These are phyloP conservation scores for Apamea crenata DNA, from an alignment of 2,888 invertebrate species.

Conservation along the genomic window DNA sequence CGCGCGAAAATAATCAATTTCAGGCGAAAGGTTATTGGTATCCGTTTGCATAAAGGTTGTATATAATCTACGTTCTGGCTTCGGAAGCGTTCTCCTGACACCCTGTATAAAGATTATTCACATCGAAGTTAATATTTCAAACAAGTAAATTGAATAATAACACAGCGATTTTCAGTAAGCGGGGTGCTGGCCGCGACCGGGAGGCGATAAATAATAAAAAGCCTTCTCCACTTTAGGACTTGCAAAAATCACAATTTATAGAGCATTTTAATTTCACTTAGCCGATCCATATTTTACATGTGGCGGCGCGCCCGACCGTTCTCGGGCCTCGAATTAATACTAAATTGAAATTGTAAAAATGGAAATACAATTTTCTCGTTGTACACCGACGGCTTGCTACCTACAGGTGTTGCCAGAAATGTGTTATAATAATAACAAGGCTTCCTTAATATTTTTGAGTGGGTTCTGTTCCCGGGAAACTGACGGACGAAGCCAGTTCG, in stretches of 20 bases:
- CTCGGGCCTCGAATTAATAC: constrained; percentile 89
- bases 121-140: constrained; percentile 84
- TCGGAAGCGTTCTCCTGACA: too few relatives aligned
- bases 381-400: constrained; percentile 79
- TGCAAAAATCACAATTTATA: constrained; percentile 91
- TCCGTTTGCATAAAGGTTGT: too few relatives aligned
- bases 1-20: too few relatives aligned
- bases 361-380: constrained; percentile 90
- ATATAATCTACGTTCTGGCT: too few relatives aligned
- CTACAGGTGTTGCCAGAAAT: constrained; percentile 85
- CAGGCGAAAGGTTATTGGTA: too few relatives aligned
- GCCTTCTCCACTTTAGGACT: constrained; percentile 91
- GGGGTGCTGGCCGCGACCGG: constrained; percentile 84
- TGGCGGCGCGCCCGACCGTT: constrained; percentile 88
- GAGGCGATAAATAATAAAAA: constrained; percentile 90
- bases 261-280: constrained; percentile 91
- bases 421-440: constrained; percentile 86
- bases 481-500: constrained; percentile 58
- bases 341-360: constrained; percentile 91
- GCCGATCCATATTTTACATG: constrained; percentile 91
- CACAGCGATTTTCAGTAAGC: constrained; percentile 88
- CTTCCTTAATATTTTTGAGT: constrained; percentile 82
- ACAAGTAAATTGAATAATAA: constrained; percentile 89
- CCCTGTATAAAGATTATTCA: constrained; percentile 76
- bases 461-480: constrained; percentile 61